Evolutionary conservation across 1,140 invertebrate species (phyloP).

Genomic region (Papilio machaon): DNA sequence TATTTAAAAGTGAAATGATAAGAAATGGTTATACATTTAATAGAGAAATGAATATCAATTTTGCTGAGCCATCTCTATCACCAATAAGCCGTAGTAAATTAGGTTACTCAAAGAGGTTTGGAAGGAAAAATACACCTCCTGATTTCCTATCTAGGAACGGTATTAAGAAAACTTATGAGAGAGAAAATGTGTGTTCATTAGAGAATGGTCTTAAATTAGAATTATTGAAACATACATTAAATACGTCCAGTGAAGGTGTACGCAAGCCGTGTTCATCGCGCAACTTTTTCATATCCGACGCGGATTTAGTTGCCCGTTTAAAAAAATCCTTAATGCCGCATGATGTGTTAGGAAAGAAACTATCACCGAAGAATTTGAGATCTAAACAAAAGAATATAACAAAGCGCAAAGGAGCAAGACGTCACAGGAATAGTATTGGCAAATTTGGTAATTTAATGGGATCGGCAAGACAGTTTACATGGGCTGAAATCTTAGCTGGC

Average conservation of each 20-base stretch:
- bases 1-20: conserved; percentile 83
- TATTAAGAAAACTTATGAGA: conserved; percentile 72
- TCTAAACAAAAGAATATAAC: conserved; percentile 76
- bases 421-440: conserved; percentile 76
- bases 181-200: conserved; percentile 75
- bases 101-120: conserved; percentile 70
- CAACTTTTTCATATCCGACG: conserved; percentile 80
- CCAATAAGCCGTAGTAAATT: conserved; percentile 69
- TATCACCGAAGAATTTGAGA: conserved; percentile 78
- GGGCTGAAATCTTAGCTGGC: conserved; percentile 82
- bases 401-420: conserved; percentile 72
- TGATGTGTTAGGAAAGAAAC: conserved; percentile 76
- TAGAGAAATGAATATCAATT: conserved; percentile 81
- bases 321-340: conserved; percentile 76
- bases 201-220: conserved; percentile 79
- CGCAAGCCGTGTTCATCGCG: conserved; percentile 75
- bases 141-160: conserved; percentile 74
- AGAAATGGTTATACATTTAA: conserved; percentile 81
- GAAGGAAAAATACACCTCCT: conserved; percentile 65
- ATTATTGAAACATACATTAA: conserved; percentile 73
- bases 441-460: conserved; percentile 81
- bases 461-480: conserved; percentile 80
- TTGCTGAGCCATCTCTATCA: conserved; percentile 70
- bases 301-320: conserved; percentile 73
- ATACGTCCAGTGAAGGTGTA: conserved; percentile 73